Percentiles rank a stretch among this genome's conserved stretches.
These are phyloP conservation scores for Hydrolagus affinis DNA, from an alignment of 2,113 vertebrate species.

Conservation along the genomic window DNA sequence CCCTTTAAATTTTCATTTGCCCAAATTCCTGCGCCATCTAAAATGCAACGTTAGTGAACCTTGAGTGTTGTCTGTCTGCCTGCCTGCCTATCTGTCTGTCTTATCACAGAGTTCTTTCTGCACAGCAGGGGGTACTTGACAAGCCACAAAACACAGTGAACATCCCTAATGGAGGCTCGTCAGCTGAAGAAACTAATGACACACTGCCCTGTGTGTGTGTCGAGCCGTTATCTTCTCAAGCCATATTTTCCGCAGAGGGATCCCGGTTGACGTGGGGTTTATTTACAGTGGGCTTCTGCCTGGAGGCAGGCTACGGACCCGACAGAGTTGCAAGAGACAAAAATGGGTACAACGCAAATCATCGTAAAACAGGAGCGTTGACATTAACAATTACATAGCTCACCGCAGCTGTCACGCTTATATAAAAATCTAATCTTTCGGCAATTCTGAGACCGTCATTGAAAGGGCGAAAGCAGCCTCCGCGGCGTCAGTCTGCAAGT, in stretches of 20 bases:
- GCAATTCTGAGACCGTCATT: neutral
- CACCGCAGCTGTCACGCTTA: neutral
- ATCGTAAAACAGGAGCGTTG: neutral
- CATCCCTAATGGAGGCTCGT: neutral
- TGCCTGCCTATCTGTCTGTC: neutral
- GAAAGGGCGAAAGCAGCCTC: too few relatives aligned
- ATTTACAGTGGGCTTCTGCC: conserved; percentile 2
- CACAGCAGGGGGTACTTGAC: neutral
- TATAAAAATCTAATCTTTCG: conserved; percentile 7
- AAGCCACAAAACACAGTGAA: neutral
- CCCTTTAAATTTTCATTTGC: neutral
- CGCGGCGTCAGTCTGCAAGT: neutral
- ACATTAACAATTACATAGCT: conserved; percentile 18
- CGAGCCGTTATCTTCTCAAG: neutral
- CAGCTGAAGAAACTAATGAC: neutral
- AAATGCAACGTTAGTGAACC: too few relatives aligned
- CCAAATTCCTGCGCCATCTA: neutral
- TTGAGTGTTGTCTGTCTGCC: too few relatives aligned
- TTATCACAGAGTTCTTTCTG: neutral
- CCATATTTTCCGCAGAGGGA: neutral
- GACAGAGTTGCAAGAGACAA: neutral
- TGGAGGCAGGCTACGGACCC: neutral
- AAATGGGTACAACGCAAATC: conserved; percentile 12
- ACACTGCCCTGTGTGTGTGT: neutral
- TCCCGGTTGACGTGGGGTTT: neutral